A percentile compares a stretch with the other conserved stretches of the same genome.
Evolutionary conservation across 2,113 vertebrate genomes (phyloP).

Genomic region (Jacana jacana): DNA sequence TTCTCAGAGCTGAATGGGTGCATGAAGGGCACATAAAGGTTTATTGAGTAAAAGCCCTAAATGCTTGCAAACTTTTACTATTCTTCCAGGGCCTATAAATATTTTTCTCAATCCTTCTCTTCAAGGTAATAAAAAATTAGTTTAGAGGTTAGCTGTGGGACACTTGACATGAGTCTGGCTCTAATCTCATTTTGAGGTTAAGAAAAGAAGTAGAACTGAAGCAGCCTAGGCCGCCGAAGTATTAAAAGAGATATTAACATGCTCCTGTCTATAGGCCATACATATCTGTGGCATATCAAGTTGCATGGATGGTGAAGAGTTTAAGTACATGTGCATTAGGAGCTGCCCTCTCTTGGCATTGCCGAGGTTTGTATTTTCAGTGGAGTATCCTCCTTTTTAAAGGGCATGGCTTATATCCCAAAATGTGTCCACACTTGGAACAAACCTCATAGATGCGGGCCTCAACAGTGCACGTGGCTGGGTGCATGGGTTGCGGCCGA

Average conservation of each 20-base stretch:
- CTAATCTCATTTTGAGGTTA: conserved; percentile 15
- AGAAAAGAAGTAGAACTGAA: conserved; percentile 25
- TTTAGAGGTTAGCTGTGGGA: conserved; percentile 62
- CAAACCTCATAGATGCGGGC: neutral
- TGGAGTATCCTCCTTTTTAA: neutral
- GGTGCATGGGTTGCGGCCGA: neutral
- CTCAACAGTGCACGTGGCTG: neutral
- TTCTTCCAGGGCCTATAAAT: conserved; percentile 71
- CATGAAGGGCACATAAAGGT: conserved; percentile 65
- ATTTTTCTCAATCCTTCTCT: conserved; percentile 64
- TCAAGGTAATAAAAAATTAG: conserved; percentile 72
- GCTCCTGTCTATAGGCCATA: neutral
- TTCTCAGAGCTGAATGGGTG: conserved; percentile 49
- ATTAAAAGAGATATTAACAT: neutral
- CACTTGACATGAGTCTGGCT: conserved; percentile 25
- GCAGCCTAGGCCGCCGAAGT: neutral
- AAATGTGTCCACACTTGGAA: neutral
- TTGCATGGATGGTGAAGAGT: neutral
- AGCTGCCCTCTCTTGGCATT: neutral
- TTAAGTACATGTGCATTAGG: neutral
- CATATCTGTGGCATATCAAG: neutral
- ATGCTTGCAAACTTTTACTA: conserved; percentile 73
- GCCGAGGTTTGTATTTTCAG: neutral
- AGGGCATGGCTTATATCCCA: neutral
- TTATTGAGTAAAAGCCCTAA: conserved; percentile 75